Evolutionary conservation across 2,797 vertebrate genomes (phyloP).

Genomic region (Streptopelia turtur): DNA sequence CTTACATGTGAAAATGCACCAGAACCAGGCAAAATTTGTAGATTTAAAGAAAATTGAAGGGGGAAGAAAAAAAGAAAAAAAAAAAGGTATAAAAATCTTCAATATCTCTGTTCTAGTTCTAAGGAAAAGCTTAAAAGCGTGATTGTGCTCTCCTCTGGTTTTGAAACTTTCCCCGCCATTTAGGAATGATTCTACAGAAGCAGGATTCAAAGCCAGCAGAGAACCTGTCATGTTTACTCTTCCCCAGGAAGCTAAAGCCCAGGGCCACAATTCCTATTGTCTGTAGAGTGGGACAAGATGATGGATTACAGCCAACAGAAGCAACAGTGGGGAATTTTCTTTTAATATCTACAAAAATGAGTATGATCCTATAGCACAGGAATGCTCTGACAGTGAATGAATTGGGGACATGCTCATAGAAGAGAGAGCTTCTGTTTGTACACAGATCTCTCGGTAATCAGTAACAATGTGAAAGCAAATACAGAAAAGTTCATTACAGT

Average conservation of each 20-base stretch:
- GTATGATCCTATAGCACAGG: neutral
- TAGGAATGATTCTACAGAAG: neutral
- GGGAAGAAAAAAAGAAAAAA: too few species aligned
- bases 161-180: neutral
- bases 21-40: neutral
- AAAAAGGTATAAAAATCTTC: neutral
- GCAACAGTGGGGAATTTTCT: neutral
- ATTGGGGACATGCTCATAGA: neutral
- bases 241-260: neutral
- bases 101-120: neutral
- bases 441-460: neutral
- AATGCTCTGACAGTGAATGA: neutral
- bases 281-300: neutral
- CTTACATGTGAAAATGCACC: neutral
- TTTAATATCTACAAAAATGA: neutral
- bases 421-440: neutral
- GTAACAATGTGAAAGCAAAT: neutral
- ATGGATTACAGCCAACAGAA: neutral
- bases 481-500: neutral
- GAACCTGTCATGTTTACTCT: neutral
- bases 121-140: neutral
- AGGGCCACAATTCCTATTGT: neutral
- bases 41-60: neutral
- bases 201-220: neutral
- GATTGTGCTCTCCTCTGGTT: neutral